Conservation (phyloP, 2,797 vertebrate genomes). For the Philypnodon macrostomus region DNA sequence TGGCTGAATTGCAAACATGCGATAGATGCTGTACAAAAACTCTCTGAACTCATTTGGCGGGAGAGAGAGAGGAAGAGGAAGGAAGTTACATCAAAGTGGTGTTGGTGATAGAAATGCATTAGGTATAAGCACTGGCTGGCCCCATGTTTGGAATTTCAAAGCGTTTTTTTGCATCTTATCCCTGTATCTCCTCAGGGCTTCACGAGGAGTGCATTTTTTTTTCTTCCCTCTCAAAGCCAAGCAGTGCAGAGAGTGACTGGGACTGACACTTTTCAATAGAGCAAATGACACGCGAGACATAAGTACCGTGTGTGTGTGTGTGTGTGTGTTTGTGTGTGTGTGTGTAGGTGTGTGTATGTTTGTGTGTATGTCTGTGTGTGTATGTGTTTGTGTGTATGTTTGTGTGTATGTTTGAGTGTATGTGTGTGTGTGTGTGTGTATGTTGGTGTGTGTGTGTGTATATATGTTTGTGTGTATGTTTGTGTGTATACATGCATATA, state of each 20-base stretch:
- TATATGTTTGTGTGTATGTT: no score
- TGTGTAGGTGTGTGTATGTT: no score
- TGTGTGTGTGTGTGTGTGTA: no score
- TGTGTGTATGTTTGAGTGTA: no score
- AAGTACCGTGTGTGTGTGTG: conserved; percentile 24
- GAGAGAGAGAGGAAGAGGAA: conserved; percentile 23
- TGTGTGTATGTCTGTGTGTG: no score
- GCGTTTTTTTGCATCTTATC: conserved; percentile 31
- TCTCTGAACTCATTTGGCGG: conserved; percentile 57
- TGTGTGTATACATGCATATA: no score
- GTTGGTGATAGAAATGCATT: conserved; percentile 56
- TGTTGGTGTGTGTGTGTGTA: no score
- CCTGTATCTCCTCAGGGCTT: conserved; percentile 49
- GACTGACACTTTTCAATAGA: conserved; percentile 44
- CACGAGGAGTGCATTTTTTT: conserved; percentile 36
- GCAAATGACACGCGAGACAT: conserved; percentile 37
- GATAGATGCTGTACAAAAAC: conserved; percentile 55
- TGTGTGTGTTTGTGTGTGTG: no score
- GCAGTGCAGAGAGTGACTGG: conserved; percentile 14
- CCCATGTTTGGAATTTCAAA: conserved; percentile 60
- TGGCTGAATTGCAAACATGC: conserved; percentile 39
- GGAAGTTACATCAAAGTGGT: conserved; percentile 60
- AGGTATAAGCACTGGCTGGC: conserved; percentile 41
- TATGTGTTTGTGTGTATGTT: no score
- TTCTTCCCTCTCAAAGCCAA: conserved; percentile 15